phyloP scores from a whole-genome alignment of 1,140 invertebrate species.

The Micrasema longulum region DNA sequence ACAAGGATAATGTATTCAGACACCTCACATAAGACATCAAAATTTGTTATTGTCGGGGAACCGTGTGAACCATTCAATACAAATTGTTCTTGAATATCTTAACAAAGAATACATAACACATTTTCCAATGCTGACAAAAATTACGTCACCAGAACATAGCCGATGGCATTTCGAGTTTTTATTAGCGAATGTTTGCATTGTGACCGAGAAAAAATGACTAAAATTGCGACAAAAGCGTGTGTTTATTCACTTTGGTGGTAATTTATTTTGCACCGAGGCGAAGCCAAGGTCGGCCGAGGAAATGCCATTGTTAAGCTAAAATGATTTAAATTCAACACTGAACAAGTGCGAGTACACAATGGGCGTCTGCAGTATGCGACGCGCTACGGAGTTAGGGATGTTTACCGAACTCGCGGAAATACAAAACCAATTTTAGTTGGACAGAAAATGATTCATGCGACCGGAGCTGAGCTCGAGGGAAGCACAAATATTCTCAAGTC shows the following conservation, averaged over 20 bases:
- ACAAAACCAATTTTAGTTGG: no score
- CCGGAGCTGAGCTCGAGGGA: no score
- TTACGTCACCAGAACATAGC: conserved; percentile 10
- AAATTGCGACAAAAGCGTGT: not conserved
- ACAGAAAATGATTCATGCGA: no score
- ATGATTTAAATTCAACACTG: not conserved
- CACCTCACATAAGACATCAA: no score
- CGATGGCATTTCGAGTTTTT: conserved; percentile 9
- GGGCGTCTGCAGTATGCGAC: no score
- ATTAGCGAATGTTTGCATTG: conserved; percentile 14
- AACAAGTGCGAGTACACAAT: not conserved
- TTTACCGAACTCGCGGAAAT: no score
- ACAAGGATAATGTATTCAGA: no score
- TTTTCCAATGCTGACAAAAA: not conserved
- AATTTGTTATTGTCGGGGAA: not conserved
- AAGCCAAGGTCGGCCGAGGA: conserved; percentile 1
- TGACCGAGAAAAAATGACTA: not conserved
- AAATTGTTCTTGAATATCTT: conserved; percentile 8
- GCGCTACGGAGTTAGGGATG: no score
- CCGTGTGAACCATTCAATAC: conserved; percentile 2
- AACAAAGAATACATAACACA: not conserved
- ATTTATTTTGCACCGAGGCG: conserved; percentile 14
- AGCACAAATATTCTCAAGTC: no score
- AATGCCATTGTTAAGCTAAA: conserved; percentile 9
- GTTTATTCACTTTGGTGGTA: conserved; percentile 6